A percentile compares a stretch with the other conserved stretches of the same genome.
Evolutionary conservation across 2,113 vertebrate species (phyloP).

Genomic region (Sturnus vulgaris): DNA sequence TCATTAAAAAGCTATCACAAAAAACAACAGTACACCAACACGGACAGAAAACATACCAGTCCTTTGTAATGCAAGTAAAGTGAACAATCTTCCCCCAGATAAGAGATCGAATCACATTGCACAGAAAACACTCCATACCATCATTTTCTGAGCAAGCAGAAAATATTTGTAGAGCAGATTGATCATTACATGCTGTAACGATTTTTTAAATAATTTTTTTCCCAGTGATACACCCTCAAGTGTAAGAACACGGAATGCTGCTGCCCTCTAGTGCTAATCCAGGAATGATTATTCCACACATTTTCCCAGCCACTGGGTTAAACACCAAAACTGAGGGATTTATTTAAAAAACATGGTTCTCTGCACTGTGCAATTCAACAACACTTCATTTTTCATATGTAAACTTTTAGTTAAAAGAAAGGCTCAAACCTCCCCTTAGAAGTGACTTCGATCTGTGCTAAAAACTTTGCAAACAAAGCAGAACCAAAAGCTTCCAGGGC

Average conservation of each 20-base stretch:
- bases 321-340: rapidly evolving
- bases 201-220: not conserved
- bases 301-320: not conserved
- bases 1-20: not conserved
- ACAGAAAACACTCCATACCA: not conserved
- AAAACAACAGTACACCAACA: not conserved
- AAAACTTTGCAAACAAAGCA: not conserved
- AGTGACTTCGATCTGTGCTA: not conserved
- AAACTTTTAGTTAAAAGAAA: not conserved
- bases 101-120: not conserved
- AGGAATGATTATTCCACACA: not conserved
- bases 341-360: not conserved
- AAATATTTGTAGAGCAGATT: constrained; percentile 19
- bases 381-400: not conserved
- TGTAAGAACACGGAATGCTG: not conserved
- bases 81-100: not conserved
- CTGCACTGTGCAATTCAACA: not conserved
- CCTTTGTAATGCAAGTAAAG: not conserved
- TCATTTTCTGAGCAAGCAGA: constrained; percentile 10
- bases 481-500: not conserved
- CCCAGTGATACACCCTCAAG: not conserved
- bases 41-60: not conserved
- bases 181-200: not conserved
- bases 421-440: not conserved
- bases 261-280: constrained; percentile 27